Base-by-base conservation (phyloP, 2,797 vertebrate species). In the Neosilurus mollespiculum region DNA sequence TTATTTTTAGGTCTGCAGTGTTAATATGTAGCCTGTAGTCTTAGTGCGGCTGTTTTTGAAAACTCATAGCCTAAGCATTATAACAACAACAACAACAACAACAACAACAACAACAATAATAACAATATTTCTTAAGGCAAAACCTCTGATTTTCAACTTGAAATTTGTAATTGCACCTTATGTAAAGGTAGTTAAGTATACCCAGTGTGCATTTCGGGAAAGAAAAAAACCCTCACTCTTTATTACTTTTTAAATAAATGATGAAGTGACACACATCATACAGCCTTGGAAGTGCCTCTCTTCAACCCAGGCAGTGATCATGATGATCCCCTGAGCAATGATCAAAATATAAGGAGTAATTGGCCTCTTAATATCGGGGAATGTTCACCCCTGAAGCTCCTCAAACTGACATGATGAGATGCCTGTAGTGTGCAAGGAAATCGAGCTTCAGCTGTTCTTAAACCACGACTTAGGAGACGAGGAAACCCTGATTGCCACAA, bases 401-500 rank as follows among this genome's bases (percentile, higher is more conserved):
- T n/a, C n/a, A n/a, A n/a, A n/a, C n/a, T n/a, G n/a, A n/a, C n/a
- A n/a, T n/a, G n/a, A n/a, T n/a, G n/a, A n/a, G n/a, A n/a, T n/a
- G n/a, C n/a, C 9, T 62, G 43, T 20, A 62, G 51, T 34, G 56
- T 64, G 49, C 69, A 22, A 71, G 79, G 24, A 83, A 85, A 84
- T 73, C 85, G n/a, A 34, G 53, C 80, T 76, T 81, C 66, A 22
- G 53, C 66, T 84, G 4, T 58, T 80, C 78, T 82, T 78, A 37
- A 80, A 81, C 43, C 76, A 49, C 30, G 71, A 86, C 69, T 84
- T 64, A 80, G 34, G 54, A 85, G 77, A 81, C 71, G 70, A 70
- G 82, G 78, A 83, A 71, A 65, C 34, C n/a, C 43, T 82, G 82
- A 85, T 87, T 85, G 78, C 80, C 81, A 78, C 65, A 82, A 84